Evolutionary conservation across 92 coral and sea anemone species (phyloP).

Genomic region (Umimayanthus kanabou): DNA sequence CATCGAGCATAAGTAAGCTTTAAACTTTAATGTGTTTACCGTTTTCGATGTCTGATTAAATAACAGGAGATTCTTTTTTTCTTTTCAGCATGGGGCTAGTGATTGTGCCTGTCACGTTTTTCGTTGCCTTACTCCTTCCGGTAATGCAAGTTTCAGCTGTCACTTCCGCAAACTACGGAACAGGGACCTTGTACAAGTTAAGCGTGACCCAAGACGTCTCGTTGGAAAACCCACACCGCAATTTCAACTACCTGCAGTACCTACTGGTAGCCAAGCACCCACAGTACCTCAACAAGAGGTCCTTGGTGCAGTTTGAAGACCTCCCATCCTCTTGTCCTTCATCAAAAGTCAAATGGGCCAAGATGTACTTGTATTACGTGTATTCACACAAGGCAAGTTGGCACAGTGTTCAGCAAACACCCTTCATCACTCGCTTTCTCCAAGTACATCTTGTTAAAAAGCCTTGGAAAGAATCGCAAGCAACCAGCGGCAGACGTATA

Average conservation of each 20-base stretch:
- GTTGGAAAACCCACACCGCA: slow-evolving; percentile 33
- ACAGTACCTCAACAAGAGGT: slow-evolving; percentile 62
- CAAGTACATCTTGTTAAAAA: slow-evolving; percentile 61
- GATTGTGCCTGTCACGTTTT: slow-evolving; percentile 17
- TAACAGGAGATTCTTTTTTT: neutral
- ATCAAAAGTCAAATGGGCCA: slow-evolving; percentile 44
- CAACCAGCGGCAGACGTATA: slow-evolving; percentile 45
- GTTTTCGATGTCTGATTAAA: too few species aligned
- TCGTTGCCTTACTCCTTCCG: slow-evolving; percentile 33
- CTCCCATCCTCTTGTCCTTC: slow-evolving; percentile 41
- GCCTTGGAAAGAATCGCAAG: slow-evolving; percentile 60
- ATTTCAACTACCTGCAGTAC: slow-evolving; percentile 45
- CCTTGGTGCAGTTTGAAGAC: slow-evolving; percentile 64
- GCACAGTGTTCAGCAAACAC: slow-evolving; percentile 39
- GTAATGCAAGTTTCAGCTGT: slow-evolving; percentile 3
- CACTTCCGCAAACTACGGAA: slow-evolving; percentile 38
- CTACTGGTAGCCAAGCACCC: slow-evolving; percentile 63
- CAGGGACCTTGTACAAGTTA: slow-evolving; percentile 31
- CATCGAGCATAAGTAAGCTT: too few species aligned
- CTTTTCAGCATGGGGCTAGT: neutral
- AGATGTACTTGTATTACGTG: slow-evolving; percentile 62
- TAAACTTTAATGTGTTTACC: too few species aligned
- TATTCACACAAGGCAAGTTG: slow-evolving; percentile 67
- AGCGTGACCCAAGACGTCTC: slow-evolving; percentile 60
- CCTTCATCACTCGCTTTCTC: slow-evolving; percentile 52